These are phyloP conservation scores for Megaceryle maxima DNA, from an alignment of 2,113 vertebrate species.

Conservation along the genomic window DNA sequence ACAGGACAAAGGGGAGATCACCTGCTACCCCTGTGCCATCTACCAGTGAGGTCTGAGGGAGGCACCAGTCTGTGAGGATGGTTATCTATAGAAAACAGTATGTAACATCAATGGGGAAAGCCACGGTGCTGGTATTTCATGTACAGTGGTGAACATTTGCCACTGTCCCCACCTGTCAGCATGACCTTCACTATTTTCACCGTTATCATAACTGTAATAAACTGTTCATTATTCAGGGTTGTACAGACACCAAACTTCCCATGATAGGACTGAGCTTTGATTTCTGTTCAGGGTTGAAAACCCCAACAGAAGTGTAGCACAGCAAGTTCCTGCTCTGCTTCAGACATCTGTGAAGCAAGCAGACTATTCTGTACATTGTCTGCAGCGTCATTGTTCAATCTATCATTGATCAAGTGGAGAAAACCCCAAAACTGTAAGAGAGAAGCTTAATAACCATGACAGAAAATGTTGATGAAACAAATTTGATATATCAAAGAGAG, in stretches of 20 bases:
- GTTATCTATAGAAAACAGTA: not conserved
- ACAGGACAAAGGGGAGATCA: not conserved
- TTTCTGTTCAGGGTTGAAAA: not conserved
- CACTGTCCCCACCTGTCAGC: not conserved
- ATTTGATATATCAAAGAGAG: not conserved
- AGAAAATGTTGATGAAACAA: not conserved
- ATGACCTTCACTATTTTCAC: not conserved
- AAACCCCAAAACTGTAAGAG: not conserved
- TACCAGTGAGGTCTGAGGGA: not conserved
- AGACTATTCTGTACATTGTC: not conserved
- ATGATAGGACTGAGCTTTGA: not conserved
- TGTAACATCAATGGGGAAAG: not conserved
- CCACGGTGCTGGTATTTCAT: not conserved
- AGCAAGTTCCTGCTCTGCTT: not conserved
- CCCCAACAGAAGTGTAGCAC: not conserved
- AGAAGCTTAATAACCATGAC: not conserved
- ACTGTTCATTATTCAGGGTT: not conserved
- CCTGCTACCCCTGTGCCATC: not conserved
- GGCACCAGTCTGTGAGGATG: not conserved
- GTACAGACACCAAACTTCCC: not conserved
- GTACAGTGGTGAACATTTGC: not conserved
- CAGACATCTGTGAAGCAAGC: not conserved
- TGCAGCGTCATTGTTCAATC: not conserved
- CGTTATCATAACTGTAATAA: not conserved
- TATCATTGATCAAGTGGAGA: not conserved